Conservation (phyloP, 2,797 vertebrate species). For the Acanthiza pusilla region DNA sequence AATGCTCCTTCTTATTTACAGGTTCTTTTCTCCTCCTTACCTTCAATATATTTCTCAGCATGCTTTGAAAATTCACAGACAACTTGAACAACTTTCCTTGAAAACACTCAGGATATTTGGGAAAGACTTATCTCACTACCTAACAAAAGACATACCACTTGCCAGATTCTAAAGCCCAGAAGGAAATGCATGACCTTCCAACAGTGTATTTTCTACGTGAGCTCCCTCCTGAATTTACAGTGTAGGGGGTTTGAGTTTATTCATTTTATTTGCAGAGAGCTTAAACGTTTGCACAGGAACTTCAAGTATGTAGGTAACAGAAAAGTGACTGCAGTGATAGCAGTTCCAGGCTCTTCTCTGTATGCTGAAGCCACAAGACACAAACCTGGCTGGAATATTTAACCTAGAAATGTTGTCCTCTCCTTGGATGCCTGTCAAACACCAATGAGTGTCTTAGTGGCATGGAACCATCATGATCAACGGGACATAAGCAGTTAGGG, state of each 20-base stretch:
- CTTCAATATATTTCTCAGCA: background rate
- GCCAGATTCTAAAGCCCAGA: background rate
- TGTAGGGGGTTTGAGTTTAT: background rate
- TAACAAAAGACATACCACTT: background rate
- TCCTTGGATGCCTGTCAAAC: background rate
- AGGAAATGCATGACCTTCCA: background rate
- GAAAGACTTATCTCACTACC: background rate
- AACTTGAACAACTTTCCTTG: background rate
- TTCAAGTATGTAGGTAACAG: background rate
- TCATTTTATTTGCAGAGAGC: background rate
- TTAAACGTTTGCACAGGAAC: background rate
- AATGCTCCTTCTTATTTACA: background rate
- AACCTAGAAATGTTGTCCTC: background rate
- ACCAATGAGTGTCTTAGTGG: background rate
- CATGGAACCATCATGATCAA: background rate
- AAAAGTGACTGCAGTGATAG: background rate
- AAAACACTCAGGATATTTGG: background rate
- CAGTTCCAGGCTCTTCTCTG: background rate
- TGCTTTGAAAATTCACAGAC: background rate
- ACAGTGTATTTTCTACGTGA: background rate
- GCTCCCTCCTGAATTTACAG: background rate
- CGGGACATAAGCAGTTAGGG: rapidly evolving
- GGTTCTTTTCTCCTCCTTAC: background rate
- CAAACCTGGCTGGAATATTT: background rate
- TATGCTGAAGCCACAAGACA: background rate